Percentiles rank a stretch among this genome's conserved stretches.
Conservation (phyloP, 2,797 vertebrate genomes). For the Lindbergichthys nudifrons region DNA sequence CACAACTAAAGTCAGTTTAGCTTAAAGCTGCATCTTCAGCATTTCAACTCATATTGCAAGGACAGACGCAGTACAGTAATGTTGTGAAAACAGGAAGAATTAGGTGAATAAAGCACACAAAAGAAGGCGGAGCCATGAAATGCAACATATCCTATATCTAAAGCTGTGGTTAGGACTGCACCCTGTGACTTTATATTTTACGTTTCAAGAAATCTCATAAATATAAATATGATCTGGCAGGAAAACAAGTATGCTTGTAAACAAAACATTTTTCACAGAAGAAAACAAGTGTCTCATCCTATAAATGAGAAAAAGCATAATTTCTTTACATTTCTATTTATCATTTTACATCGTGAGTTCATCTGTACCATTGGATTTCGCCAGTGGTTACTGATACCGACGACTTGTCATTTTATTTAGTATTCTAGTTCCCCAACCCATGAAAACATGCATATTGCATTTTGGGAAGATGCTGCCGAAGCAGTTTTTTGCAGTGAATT, state of each 20-base stretch:
- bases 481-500: background rate
- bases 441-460: background rate
- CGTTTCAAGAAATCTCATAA: background rate
- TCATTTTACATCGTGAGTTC: background rate
- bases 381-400: background rate
- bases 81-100: background rate
- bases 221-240: background rate
- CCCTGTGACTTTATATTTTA: background rate
- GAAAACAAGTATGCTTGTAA: slow-evolving; percentile 1
- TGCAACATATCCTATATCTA: background rate
- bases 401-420: background rate
- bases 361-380: background rate
- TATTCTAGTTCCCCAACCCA: background rate
- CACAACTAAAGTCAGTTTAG: slow-evolving; percentile 19
- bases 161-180: background rate
- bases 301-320: background rate
- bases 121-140: background rate
- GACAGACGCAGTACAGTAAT: background rate
- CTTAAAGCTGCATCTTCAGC: slow-evolving; percentile 17
- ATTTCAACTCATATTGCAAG: slow-evolving; percentile 3
- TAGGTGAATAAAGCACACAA: background rate
- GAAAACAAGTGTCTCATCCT: background rate
- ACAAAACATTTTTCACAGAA: background rate
- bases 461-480: background rate
- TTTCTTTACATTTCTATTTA: background rate